Evolutionary conservation across 2,797 vertebrate species (phyloP).

Genomic region (Hozukius guyotensis): DNA sequence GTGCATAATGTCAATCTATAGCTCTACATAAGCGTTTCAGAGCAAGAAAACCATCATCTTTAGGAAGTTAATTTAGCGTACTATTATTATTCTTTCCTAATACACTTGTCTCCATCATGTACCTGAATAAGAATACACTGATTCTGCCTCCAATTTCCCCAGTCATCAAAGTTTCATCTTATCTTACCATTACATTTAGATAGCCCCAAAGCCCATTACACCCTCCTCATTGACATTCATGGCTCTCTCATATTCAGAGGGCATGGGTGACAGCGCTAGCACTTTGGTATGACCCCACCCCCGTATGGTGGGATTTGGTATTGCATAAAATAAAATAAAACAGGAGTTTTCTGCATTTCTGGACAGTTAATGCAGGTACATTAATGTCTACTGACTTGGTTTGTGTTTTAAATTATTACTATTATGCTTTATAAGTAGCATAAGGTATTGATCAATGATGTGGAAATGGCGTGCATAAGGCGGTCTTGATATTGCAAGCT

Average conservation of each 20-base stretch:
- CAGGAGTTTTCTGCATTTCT: constrained; percentile 1
- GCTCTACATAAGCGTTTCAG: not conserved
- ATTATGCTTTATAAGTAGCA: not conserved
- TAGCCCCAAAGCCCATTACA: constrained; percentile 47
- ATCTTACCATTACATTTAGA: constrained; percentile 48
- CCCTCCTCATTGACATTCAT: constrained; percentile 61
- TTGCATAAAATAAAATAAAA: constrained; percentile 55
- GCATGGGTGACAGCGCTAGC: constrained; percentile 55
- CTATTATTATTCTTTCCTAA: not conserved
- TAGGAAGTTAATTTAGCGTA: not conserved
- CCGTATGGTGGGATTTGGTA: constrained; percentile 75
- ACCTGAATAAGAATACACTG: constrained; percentile 16
- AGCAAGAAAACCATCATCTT: not conserved
- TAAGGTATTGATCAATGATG: not conserved
- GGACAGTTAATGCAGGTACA: not conserved
- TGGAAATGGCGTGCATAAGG: not conserved
- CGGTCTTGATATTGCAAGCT: not conserved
- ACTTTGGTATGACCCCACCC: constrained; percentile 81
- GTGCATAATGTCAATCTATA: not conserved
- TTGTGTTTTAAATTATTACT: not conserved
- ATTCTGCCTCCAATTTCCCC: constrained; percentile 31
- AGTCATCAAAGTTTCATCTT: constrained; percentile 41
- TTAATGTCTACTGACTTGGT: not conserved
- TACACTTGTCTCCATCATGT: not conserved
- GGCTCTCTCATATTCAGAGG: constrained; percentile 42